Percentiles rank a stretch among this genome's conserved stretches.
phyloP scores from a whole-genome alignment of 2,113 vertebrate genomes.

The Cynocephalus volans region DNA sequence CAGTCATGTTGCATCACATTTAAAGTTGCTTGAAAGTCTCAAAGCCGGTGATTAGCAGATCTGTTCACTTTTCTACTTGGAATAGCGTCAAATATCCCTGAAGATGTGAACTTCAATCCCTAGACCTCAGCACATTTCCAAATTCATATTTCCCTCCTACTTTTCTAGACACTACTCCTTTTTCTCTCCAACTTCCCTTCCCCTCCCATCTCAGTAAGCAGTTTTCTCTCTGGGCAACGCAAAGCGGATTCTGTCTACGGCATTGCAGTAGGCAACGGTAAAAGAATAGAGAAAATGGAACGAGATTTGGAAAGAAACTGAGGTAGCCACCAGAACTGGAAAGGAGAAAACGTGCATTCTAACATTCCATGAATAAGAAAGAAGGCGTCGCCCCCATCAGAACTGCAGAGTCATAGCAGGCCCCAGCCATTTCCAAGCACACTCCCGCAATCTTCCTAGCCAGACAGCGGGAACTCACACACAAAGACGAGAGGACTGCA shows the following conservation, averaged over 20 bases:
- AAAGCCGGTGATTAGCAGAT: neutral
- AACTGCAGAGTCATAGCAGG: slow-evolving; percentile 93
- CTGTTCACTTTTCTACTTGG: neutral
- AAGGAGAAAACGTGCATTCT: slow-evolving; percentile 67
- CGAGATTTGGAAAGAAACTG: slow-evolving; percentile 59
- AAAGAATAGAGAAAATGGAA: slow-evolving; percentile 45
- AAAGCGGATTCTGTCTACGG: neutral
- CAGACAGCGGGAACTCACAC: slow-evolving; percentile 79
- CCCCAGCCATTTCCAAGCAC: slow-evolving; percentile 82
- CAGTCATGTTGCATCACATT: neutral
- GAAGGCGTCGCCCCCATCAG: slow-evolving; percentile 88
- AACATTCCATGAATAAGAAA: slow-evolving; percentile 74
- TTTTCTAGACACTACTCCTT: slow-evolving; percentile 50
- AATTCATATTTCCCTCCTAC: slow-evolving; percentile 67
- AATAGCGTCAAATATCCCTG: neutral
- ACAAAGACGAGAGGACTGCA: slow-evolving; percentile 72
- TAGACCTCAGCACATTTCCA: neutral
- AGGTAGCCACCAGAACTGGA: slow-evolving; percentile 61
- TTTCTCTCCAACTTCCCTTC: slow-evolving; percentile 20
- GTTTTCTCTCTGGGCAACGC: neutral
- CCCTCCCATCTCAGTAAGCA: slow-evolving; percentile 51
- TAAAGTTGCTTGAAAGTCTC: slow-evolving; percentile 59
- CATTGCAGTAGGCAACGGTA: neutral
- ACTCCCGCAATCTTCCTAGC: slow-evolving; percentile 76
- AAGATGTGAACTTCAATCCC: neutral